A percentile compares a stretch with the other conserved stretches of the same genome.
phyloP scores from a whole-genome alignment of 2,888 invertebrate species.

The Drosophila fulvimacula region DNA sequence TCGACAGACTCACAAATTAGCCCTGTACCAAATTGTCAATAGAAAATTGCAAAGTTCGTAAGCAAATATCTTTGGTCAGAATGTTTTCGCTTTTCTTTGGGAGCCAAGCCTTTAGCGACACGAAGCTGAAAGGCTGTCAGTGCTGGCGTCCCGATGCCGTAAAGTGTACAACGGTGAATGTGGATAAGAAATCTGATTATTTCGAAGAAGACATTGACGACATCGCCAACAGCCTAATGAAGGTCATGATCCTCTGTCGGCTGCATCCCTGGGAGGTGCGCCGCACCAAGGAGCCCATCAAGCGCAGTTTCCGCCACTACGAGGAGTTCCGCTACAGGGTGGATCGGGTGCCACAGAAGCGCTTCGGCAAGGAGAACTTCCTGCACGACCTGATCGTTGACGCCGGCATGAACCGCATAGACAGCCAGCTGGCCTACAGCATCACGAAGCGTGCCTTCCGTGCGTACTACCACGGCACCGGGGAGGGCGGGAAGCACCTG shows the following conservation, averaged over 20 bases:
- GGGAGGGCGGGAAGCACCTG: constrained; percentile 53
- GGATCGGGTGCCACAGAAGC: constrained; percentile 62
- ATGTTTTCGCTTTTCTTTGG: constrained; percentile 15
- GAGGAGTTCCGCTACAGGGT: constrained; percentile 69
- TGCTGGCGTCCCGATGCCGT: constrained; percentile 19
- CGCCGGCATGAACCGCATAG: constrained; percentile 74
- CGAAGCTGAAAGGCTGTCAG: constrained; percentile 7
- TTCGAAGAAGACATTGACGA: constrained; percentile 54
- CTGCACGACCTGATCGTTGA: constrained; percentile 72
- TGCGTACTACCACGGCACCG: constrained; percentile 79
- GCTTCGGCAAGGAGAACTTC: constrained; percentile 74
- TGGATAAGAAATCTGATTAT: background rate
- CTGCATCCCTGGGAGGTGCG: constrained; percentile 66
- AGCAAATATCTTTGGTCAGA: background rate
- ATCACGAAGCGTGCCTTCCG: constrained; percentile 80
- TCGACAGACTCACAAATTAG: constrained; percentile 2
- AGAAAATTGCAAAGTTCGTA: constrained; percentile 1
- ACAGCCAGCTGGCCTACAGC: constrained; percentile 77
- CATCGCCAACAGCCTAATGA: constrained; percentile 52
- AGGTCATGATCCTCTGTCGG: constrained; percentile 77
- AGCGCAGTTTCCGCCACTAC: constrained; percentile 72
- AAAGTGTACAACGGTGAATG: constrained; percentile 27
- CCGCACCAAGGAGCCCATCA: constrained; percentile 50
- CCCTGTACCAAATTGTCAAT: constrained; percentile 12
- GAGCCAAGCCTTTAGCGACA: background rate